Percentiles rank a stretch among this genome's conserved stretches.
These are phyloP conservation scores for Vulpes lagopus DNA, from an alignment of 2,113 vertebrate species.

Conservation along the genomic window DNA sequence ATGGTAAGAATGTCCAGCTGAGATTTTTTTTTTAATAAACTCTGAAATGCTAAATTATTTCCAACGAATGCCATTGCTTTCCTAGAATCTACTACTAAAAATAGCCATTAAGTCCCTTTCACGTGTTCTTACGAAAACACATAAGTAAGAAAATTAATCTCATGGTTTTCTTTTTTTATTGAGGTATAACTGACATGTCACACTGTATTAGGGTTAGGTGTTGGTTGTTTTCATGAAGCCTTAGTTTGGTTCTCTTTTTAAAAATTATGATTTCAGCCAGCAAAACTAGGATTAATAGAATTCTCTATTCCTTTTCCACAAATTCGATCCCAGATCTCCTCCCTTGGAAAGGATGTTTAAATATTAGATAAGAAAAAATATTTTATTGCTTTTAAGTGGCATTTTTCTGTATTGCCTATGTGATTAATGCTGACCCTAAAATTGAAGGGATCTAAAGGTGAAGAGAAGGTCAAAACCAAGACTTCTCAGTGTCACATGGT, in stretches of 20 bases:
- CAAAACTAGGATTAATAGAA: not conserved
- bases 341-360: conserved; percentile 1
- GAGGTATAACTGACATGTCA: not conserved
- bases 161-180: not conserved
- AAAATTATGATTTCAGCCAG: not conserved
- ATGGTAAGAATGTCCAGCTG: not conserved
- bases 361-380: not conserved
- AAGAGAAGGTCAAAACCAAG: conserved; percentile 48
- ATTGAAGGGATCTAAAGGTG: not conserved
- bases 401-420: not conserved
- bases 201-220: not conserved
- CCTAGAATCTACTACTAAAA: not conserved
- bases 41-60: conserved; percentile 34
- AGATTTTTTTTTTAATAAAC: conserved; percentile 22
- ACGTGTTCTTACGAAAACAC: not conserved
- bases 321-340: not conserved
- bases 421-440: conserved; percentile 20
- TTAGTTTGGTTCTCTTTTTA: not conserved
- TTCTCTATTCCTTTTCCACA: conserved; percentile 3
- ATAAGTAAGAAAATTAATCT: conserved; percentile 15
- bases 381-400: not conserved
- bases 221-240: not conserved
- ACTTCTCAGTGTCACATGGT: not conserved
- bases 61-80: not conserved
- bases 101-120: not conserved